phyloP scores from a whole-genome alignment of 2,113 vertebrate genomes.

The Aptenodytes patagonicus region DNA sequence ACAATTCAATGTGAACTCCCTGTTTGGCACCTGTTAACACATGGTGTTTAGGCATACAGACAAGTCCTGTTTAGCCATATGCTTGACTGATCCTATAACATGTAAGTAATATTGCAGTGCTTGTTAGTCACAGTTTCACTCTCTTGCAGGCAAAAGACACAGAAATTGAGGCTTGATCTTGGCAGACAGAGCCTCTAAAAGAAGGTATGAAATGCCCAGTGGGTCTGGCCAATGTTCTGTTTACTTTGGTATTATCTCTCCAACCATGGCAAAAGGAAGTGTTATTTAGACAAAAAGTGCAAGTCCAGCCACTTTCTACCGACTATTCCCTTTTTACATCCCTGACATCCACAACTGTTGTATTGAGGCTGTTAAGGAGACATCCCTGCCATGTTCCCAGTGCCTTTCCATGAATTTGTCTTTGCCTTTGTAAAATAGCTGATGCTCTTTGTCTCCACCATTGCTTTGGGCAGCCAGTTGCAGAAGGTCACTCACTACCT shows the following conservation, averaged over 20 bases:
- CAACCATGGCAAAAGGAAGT: background rate
- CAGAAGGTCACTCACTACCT: background rate
- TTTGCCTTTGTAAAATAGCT: background rate
- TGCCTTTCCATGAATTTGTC: background rate
- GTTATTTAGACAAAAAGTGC: accelerated
- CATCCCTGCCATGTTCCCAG: background rate
- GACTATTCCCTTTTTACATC: background rate
- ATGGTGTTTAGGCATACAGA: background rate
- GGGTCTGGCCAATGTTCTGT: background rate
- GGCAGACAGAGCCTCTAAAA: background rate
- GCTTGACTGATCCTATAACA: background rate
- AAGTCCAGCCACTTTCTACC: background rate
- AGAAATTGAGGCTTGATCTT: background rate
- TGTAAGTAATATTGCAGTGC: background rate
- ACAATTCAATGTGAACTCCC: background rate
- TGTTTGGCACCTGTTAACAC: background rate
- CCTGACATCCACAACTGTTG: background rate
- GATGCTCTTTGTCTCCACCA: background rate
- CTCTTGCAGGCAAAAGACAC: background rate
- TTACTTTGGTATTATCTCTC: background rate
- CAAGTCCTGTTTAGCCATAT: background rate
- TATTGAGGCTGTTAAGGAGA: background rate
- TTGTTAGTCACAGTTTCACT: background rate
- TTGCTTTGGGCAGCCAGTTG: background rate
- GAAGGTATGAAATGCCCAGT: background rate